These are phyloP conservation scores for Lymantria dispar DNA, from an alignment of 2,888 invertebrate species.

Conservation along the genomic window DNA sequence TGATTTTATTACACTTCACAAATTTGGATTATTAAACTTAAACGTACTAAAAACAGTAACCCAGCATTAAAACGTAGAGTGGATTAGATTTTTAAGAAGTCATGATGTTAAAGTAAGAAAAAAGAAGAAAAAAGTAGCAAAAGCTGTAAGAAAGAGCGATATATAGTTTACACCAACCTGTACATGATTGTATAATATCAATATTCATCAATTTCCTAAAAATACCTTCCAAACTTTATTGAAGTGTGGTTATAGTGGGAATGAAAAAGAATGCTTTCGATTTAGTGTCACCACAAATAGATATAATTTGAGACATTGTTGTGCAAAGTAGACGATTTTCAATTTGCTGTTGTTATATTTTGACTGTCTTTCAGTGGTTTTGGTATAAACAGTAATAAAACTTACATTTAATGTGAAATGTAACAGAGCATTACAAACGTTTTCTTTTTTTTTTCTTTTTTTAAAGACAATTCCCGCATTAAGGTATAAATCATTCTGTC, in stretches of 20 bases:
- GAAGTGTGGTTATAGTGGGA: slow-evolving; percentile 23
- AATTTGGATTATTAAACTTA: too few relatives aligned
- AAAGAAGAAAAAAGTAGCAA: too few relatives aligned
- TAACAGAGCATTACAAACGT: too few relatives aligned
- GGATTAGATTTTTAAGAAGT: too few relatives aligned
- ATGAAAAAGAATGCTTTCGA: slow-evolving; percentile 18
- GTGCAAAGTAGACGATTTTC: background rate
- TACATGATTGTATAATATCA: slow-evolving; percentile 18
- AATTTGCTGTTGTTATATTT: background rate
- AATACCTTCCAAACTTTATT: slow-evolving; percentile 20
- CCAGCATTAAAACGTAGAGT: too few relatives aligned
- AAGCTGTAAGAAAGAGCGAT: too few relatives aligned
- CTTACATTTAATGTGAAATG: background rate
- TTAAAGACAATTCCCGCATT: too few relatives aligned
- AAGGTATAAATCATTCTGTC: too few relatives aligned
- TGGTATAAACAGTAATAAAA: background rate
- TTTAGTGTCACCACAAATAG: slow-evolving; percentile 6
- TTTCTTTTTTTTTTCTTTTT: too few relatives aligned
- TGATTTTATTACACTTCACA: too few relatives aligned
- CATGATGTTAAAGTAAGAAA: too few relatives aligned
- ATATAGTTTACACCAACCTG: background rate
- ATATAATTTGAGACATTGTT: slow-evolving; percentile 1
- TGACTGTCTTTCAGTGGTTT: background rate
- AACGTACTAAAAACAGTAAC: too few relatives aligned
- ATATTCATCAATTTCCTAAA: slow-evolving; percentile 24